Conservation (phyloP, 2,888 invertebrate genomes). For the Erpobdella octoculata region DNA sequence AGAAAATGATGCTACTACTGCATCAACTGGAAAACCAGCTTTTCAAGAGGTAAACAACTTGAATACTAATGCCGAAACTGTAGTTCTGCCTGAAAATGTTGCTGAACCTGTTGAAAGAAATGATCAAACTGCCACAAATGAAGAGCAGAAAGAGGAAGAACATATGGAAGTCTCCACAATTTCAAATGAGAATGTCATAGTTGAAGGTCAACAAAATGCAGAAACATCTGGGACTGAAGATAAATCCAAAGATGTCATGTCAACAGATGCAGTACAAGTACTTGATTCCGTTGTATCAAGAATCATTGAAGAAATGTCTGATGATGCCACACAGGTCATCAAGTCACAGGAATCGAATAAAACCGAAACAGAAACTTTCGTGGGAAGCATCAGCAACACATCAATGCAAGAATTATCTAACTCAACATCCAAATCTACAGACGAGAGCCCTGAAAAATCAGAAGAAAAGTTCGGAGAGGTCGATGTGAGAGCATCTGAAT, state of each 20-base stretch:
- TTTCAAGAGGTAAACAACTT: too few species aligned
- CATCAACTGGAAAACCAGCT: too few species aligned
- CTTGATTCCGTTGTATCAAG: not conserved
- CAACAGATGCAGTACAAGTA: not conserved
- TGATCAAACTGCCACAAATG: not conserved
- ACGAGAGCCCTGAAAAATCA: not conserved
- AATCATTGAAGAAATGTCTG: not conserved
- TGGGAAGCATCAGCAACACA: too few species aligned
- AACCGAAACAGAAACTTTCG: too few species aligned
- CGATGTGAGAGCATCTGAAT: constrained; percentile 2
- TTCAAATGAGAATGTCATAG: not conserved
- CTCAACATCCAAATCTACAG: too few species aligned
- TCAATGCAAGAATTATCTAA: too few species aligned
- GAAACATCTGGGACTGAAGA: too few species aligned
- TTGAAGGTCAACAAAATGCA: too few species aligned
- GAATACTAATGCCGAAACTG: not conserved
- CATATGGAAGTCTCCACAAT: not conserved
- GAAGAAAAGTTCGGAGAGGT: not conserved
- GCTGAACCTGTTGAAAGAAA: not conserved
- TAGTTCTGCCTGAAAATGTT: not conserved
- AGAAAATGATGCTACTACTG: not conserved
- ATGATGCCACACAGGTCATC: too few species aligned
- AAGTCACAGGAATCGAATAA: not conserved
- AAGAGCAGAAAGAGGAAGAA: not conserved
- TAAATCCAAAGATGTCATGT: too few species aligned